phyloP scores from a whole-genome alignment of 37 sponge, comb jelly and placozoan species.

The Spongia lamella region DNA sequence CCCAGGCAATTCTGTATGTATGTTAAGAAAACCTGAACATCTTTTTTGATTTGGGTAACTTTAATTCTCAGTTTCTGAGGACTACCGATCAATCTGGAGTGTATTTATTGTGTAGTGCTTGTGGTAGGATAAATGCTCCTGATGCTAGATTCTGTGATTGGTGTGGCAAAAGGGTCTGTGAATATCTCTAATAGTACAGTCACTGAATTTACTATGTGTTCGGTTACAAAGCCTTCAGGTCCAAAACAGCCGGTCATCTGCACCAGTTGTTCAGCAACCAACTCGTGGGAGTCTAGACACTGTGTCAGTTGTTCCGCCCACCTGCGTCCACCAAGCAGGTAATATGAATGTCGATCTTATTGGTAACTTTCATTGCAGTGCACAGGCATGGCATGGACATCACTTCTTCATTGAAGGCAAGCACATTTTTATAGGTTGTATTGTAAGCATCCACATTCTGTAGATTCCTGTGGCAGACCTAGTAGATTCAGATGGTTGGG shows the following conservation, averaged over 20 bases:
- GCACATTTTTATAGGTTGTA: background rate
- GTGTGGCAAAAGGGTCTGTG: slow-evolving; percentile 73
- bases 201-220: background rate
- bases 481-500: slow-evolving; percentile 36
- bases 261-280: slow-evolving; percentile 30
- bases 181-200: background rate
- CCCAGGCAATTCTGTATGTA: too few relatives aligned
- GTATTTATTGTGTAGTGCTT: slow-evolving; percentile 68
- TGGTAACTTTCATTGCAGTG: background rate
- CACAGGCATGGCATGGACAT: slow-evolving; percentile 44
- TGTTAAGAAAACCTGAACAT: too few relatives aligned
- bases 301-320: slow-evolving; percentile 45
- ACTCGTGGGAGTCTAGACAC: slow-evolving; percentile 51
- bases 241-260: slow-evolving; percentile 46
- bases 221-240: slow-evolving; percentile 35
- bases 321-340: slow-evolving; percentile 55
- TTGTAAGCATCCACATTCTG: background rate
- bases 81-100: too few relatives aligned
- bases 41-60: too few relatives aligned
- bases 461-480: slow-evolving; percentile 48
- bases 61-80: background rate
- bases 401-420: slow-evolving; percentile 46
- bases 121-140: slow-evolving; percentile 75
- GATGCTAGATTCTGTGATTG: slow-evolving; percentile 90
- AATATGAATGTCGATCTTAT: background rate